Evolutionary conservation across 2,797 vertebrate genomes (phyloP).

Genomic region (Hydrophis major): DNA sequence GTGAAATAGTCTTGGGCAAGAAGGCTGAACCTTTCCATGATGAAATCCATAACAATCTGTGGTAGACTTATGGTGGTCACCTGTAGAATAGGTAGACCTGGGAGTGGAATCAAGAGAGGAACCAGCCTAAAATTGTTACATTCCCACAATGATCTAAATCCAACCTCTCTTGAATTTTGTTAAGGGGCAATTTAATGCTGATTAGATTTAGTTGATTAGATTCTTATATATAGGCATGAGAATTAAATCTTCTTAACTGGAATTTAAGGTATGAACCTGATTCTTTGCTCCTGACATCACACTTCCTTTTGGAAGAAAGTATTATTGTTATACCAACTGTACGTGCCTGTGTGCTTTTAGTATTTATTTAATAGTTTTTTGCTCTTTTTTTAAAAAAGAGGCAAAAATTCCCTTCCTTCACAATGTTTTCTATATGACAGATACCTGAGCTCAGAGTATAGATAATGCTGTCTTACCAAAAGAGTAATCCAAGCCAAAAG

Average conservation of each 20-base stretch:
- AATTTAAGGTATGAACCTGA: background rate
- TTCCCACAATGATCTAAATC: background rate
- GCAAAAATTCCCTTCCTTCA: background rate
- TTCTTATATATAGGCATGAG: no score
- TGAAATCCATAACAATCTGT: background rate
- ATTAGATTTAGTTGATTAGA: background rate
- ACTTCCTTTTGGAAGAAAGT: background rate
- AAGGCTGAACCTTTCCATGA: background rate
- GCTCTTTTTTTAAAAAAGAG: background rate
- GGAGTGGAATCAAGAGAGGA: background rate
- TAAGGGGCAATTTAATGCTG: background rate
- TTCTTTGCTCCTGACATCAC: background rate
- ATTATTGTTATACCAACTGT: background rate
- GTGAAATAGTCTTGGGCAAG: background rate
- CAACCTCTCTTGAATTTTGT: background rate
- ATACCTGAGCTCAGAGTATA: background rate
- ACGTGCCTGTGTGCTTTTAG: background rate
- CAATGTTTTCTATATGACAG: background rate
- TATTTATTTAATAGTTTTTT: background rate
- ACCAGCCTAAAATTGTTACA: background rate
- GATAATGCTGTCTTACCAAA: background rate
- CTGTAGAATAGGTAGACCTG: background rate
- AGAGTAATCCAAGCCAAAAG: background rate
- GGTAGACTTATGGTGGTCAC: background rate
- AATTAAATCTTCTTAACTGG: background rate